phyloP scores from a whole-genome alignment of 2,888 invertebrate species.

The Synergus japonicus region DNA sequence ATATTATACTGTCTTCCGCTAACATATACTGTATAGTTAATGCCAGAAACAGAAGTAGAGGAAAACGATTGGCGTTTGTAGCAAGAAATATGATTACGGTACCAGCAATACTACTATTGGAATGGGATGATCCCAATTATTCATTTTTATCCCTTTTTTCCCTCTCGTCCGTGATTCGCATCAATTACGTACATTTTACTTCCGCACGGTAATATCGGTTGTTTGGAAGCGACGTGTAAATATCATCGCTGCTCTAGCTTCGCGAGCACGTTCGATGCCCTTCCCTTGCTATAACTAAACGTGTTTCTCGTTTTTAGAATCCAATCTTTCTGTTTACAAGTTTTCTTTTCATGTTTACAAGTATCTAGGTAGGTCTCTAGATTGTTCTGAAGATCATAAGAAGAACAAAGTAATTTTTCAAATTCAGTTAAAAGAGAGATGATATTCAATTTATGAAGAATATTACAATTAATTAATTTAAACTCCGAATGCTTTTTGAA shows the following conservation, averaged over 20 bases:
- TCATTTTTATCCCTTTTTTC: conserved; percentile 2
- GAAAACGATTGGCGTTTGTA: neutral
- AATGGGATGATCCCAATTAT: conserved; percentile 1
- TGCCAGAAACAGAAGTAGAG: neutral
- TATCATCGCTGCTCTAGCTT: neutral
- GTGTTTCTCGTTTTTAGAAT: neutral
- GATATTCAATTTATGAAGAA: no score
- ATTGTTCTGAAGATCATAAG: neutral
- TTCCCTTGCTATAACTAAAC: neutral
- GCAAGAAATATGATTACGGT: neutral
- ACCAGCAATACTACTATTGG: neutral
- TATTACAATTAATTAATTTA: no score
- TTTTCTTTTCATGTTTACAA: neutral
- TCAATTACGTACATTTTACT: conserved; percentile 9
- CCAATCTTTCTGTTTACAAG: neutral
- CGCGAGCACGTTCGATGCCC: neutral
- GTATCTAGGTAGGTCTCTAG: neutral
- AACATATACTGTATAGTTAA: neutral
- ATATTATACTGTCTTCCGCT: neutral
- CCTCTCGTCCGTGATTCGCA: neutral
- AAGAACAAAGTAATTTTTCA: neutral
- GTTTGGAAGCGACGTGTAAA: neutral
- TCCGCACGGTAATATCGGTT: conserved; percentile 1
- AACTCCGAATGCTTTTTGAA: no score
- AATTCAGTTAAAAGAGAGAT: neutral